These are phyloP conservation scores for Glaucidium brasilianum DNA, from an alignment of 2,113 vertebrate species.

Conservation along the genomic window DNA sequence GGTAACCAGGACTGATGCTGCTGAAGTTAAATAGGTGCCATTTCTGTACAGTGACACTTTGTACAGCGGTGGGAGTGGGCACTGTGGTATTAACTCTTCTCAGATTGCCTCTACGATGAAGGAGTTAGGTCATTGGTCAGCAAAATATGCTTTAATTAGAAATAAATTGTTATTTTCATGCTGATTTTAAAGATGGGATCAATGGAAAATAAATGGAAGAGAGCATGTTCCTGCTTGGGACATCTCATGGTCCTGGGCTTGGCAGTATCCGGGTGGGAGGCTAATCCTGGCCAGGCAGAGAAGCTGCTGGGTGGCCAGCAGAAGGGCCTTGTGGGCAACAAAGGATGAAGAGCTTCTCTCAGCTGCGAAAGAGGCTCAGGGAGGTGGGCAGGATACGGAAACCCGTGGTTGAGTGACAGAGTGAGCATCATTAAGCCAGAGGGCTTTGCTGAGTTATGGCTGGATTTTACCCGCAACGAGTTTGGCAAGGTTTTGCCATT, in stretches of 20 bases:
- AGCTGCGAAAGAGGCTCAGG: background rate
- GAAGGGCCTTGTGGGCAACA: background rate
- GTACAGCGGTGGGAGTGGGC: background rate
- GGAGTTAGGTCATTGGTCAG: background rate
- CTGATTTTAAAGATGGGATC: background rate
- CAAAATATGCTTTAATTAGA: background rate
- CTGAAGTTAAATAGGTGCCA: background rate
- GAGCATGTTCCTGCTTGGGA: background rate
- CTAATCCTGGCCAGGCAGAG: background rate
- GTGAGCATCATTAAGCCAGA: background rate
- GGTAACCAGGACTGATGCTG: background rate
- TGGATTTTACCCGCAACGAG: background rate
- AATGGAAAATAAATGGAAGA: background rate
- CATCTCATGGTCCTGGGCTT: fast-evolving
- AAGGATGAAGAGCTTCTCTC: background rate
- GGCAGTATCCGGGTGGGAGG: background rate
- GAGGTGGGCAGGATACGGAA: fast-evolving
- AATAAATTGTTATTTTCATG: background rate
- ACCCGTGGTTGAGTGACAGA: background rate
- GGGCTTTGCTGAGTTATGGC: background rate
- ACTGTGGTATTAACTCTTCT: fast-evolving
- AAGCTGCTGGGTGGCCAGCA: background rate
- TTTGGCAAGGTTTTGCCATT: background rate
- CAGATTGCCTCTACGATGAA: background rate
- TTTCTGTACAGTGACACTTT: background rate